A percentile compares a stretch with the other conserved stretches of the same genome.
phyloP scores from a whole-genome alignment of 2,888 invertebrate genomes.

The Epirrhoe alternata region DNA sequence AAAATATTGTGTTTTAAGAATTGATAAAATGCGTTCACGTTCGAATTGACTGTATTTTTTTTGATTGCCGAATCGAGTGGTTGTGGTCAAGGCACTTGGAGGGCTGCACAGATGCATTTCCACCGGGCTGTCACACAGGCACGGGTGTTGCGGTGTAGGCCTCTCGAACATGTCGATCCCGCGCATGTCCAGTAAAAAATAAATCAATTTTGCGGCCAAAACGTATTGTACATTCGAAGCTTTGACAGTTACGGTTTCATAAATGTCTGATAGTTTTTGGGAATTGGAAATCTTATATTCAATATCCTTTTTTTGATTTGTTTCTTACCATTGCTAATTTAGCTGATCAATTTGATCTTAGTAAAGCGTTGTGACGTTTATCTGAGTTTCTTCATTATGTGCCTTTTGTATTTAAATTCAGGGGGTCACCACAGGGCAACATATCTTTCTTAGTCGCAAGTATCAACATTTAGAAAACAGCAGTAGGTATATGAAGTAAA shows the following conservation, averaged over 20 bases:
- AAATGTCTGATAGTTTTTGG: slow-evolving; percentile 44
- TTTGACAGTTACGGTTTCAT: slow-evolving; percentile 51
- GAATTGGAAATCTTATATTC: slow-evolving; percentile 9
- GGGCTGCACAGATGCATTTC: slow-evolving; percentile 1
- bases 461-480: neutral
- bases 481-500: neutral
- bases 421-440: neutral
- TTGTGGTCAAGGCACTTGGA: slow-evolving; percentile 8
- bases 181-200: slow-evolving; percentile 48
- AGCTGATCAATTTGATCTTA: neutral
- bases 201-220: slow-evolving; percentile 58
- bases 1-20: neutral
- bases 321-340: no score
- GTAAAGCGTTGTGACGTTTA: no score
- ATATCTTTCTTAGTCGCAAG: neutral
- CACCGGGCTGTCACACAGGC: slow-evolving; percentile 42
- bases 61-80: neutral
- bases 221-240: slow-evolving; percentile 48
- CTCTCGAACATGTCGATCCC: slow-evolving; percentile 62
- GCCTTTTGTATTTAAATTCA: no score
- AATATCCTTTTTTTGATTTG: neutral
- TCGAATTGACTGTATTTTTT: slow-evolving; percentile 7
- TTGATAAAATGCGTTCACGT: neutral
- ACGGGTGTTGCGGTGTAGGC: slow-evolving; percentile 52
- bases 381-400: no score